Percentiles rank a stretch among this genome's conserved stretches.
These are phyloP conservation scores for Chalcosyrphus nemorum DNA, from an alignment of 2,888 invertebrate genomes.

Conservation along the genomic window DNA sequence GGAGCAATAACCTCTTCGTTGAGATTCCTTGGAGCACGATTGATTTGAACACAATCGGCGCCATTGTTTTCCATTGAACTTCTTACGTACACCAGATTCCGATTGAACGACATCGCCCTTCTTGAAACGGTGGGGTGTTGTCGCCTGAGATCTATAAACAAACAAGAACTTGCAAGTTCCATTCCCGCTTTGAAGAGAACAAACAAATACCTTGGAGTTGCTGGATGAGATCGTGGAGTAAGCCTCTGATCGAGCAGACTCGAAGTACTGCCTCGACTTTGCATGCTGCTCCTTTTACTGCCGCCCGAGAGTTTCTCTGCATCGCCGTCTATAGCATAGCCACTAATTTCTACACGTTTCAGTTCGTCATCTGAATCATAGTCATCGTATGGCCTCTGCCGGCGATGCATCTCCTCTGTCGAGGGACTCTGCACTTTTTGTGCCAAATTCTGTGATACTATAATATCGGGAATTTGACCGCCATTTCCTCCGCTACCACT, in stretches of 20 bases:
- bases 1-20: conserved; percentile 97
- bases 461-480: conserved; percentile 78
- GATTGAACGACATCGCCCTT: conserved; percentile 93
- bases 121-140: conserved; percentile 97
- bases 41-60: conserved; percentile 97
- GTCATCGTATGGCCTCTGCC: conserved; percentile 86
- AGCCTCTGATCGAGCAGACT: conserved; percentile 92
- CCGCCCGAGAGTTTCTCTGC: conserved; percentile 89
- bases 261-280: conserved; percentile 95
- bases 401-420: conserved; percentile 83
- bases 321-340: conserved; percentile 87
- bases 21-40: conserved; percentile 98
- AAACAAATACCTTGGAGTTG: conserved; percentile 88
- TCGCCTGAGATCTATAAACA: conserved; percentile 89
- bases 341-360: conserved; percentile 91
- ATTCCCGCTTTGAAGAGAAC: background rate
- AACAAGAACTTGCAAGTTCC: background rate
- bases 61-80: conserved; percentile 99
- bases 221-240: conserved; percentile 94
- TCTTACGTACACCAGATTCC: conserved; percentile 94
- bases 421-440: conserved; percentile 74
- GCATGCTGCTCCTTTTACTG: conserved; percentile 95
- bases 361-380: conserved; percentile 96
- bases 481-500: conserved; percentile 58
- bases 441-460: conserved; percentile 78